Conservation (phyloP, 1,140 invertebrate species). For the Lamellibrachia luymesi region DNA sequence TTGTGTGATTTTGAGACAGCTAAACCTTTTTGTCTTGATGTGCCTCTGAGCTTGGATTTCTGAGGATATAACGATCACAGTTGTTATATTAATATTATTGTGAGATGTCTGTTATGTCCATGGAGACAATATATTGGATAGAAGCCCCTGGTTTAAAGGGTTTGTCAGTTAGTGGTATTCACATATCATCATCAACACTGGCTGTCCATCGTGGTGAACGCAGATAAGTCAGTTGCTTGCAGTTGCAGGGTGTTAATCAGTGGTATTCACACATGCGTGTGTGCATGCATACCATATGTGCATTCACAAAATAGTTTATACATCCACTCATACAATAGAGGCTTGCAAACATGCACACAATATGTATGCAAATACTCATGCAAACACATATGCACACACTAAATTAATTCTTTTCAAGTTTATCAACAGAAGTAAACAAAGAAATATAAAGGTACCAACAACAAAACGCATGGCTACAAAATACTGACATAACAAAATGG, state of each 20-base stretch:
- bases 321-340: too few relatives aligned
- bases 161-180: background rate
- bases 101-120: too few relatives aligned
- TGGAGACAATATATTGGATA: background rate
- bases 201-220: too few relatives aligned
- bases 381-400: background rate
- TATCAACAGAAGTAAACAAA: background rate
- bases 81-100: too few relatives aligned
- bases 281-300: background rate
- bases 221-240: too few relatives aligned
- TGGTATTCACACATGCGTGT: background rate
- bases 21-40: too few relatives aligned
- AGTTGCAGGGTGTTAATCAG: background rate
- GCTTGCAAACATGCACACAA: too few relatives aligned
- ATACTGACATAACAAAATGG: background rate
- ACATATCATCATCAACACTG: too few relatives aligned
- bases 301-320: background rate
- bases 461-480: background rate
- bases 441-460: background rate
- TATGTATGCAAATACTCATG: background rate
- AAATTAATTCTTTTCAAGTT: too few relatives aligned
- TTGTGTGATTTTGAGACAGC: too few relatives aligned
- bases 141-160: background rate
- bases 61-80: too few relatives aligned
- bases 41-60: too few relatives aligned